Base-by-base conservation (phyloP, 2,113 vertebrate species). In the Myotis brandtii region DNA sequence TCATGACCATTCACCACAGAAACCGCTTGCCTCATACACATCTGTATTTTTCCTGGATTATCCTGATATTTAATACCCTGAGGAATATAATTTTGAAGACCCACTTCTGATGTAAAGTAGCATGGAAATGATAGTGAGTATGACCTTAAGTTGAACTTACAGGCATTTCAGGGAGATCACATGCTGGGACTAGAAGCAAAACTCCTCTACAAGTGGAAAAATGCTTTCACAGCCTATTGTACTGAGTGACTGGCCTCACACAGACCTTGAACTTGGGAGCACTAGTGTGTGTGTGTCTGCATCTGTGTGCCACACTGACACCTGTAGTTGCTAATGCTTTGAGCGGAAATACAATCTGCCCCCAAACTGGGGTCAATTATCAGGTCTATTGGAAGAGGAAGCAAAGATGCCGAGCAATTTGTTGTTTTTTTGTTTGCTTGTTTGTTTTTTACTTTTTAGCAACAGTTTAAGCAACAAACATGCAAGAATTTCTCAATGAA, bases 121-220 rank as follows among this genome's bases (percentile, higher is more conserved):
- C 79, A 88, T 64, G 48, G 18, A 95, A 77, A 96, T 80, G 77
- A 92, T 67, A 91, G 56, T 93, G 81, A 54, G 9, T 59, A n/a
- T 82, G 85, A 96, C 75, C 94, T 95, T 86, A 83, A 59, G 37
- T 52, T 95, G 94, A 96, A 97, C 94, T 94, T 86, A 89, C 50
- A 92, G 79, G 88, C 84, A 89, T 93, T 85, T 79, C 12, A 79
- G 56, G 87, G 50, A 84, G 64, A 89, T 82, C 80, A 82, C 40
- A 76, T 37, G 46, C 67, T 85, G 70, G 56, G 77, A 92, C 52
- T 82, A 56, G 77, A 95, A 72, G 75, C n/a, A 52, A 80, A 96
- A 54, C 54, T 86, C 62, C 43, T 77, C 43, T 66, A 54, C 46
- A 89, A 95, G 80, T 82, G 46, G 95, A 82, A 95, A 95, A 86